Conservation (phyloP, 2,113 vertebrate genomes). For the Tor tambroides region DNA sequence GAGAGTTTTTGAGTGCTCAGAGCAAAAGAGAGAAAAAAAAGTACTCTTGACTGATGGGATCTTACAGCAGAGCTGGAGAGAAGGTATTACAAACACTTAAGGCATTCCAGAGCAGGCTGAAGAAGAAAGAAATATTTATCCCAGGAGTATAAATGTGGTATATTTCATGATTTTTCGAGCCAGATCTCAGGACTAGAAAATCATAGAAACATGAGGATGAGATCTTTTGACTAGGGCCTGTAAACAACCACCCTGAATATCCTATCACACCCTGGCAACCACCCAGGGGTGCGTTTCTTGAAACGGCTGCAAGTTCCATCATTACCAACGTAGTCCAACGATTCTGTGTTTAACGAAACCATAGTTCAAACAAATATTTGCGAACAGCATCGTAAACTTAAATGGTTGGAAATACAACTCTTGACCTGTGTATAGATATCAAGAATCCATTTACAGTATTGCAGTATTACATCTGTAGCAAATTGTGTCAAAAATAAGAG, state of each 20-base stretch:
- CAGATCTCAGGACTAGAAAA: background rate
- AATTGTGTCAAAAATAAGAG: too few relatives aligned
- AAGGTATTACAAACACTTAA: background rate
- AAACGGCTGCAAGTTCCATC: background rate
- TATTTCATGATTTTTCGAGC: background rate
- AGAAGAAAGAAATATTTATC: conserved; percentile 2
- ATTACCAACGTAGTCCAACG: background rate
- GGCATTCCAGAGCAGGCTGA: background rate
- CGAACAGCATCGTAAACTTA: background rate
- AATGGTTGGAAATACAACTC: background rate
- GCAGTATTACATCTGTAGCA: background rate
- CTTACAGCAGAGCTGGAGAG: background rate
- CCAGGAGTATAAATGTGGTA: background rate
- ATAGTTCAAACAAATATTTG: background rate
- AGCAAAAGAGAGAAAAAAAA: background rate
- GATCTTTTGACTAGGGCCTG: background rate
- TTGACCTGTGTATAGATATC: background rate
- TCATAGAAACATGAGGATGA: background rate
- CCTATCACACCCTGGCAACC: background rate
- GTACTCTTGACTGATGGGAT: background rate
- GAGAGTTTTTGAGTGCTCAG: background rate
- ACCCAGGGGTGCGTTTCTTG: background rate
- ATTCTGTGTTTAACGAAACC: background rate
- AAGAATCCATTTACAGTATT: background rate
- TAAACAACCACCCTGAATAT: background rate